Conservation (phyloP, 2,113 vertebrate species). For the Ahaetulla prasina region DNA sequence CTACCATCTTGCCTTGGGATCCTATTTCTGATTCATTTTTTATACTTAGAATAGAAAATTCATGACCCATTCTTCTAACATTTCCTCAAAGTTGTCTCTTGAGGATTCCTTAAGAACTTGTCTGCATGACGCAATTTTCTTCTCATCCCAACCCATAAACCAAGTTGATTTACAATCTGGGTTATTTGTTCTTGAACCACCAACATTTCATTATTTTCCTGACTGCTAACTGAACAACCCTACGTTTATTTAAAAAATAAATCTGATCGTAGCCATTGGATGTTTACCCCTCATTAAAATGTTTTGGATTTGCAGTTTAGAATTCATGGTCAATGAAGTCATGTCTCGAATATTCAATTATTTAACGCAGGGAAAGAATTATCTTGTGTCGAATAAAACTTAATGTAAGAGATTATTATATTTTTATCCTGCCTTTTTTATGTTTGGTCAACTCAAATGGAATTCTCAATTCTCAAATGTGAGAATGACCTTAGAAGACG, state of each 20-base stretch:
- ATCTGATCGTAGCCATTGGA: background rate
- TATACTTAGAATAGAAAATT: background rate
- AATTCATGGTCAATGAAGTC: background rate
- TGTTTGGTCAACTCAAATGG: background rate
- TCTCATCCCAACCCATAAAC: background rate
- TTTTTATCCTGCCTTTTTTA: background rate
- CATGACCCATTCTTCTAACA: background rate
- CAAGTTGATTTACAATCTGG: background rate
- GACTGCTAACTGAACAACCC: background rate
- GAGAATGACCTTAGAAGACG: background rate
- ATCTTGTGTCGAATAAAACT: background rate
- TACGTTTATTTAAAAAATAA: background rate
- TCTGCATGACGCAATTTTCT: background rate
- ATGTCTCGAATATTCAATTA: background rate
- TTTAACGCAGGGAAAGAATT: background rate
- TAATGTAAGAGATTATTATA: background rate
- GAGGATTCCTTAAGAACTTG: background rate
- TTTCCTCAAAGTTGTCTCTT: background rate
- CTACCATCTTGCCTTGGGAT: background rate
- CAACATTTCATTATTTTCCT: background rate
- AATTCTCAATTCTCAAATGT: no score
- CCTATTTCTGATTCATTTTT: background rate
- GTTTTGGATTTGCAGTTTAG: background rate
- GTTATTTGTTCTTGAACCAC: background rate
- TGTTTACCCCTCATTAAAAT: background rate